Base-by-base conservation (phyloP, 2,888 invertebrate genomes). In the Melanargia galathea region DNA sequence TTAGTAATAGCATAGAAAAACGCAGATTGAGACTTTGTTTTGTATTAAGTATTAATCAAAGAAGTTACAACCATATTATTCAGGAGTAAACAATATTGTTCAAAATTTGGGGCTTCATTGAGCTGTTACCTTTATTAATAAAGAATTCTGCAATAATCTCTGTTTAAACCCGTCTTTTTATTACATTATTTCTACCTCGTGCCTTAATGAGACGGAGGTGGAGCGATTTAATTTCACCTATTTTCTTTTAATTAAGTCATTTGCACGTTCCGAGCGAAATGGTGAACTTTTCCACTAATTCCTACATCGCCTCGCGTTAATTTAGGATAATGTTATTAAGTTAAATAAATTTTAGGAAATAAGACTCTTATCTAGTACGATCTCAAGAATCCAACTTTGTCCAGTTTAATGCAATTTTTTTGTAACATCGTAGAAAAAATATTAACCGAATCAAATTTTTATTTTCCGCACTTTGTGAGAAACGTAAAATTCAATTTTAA, bases 161-260 rank as follows among this genome's bases (percentile, higher is more conserved):
- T 20, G 6, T 13, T 4, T 2, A 33, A 38, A 54, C 35, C 20
- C 8, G 24, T n/a, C 40, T 30, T 46, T 45, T 35, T 46, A n/a
- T 35, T 22, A n/a, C n/a, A 18, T 54, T 57, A 55, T 43, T 55
- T 5, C 22, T 55, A n/a, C 33, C 43, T 56, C 49, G 20, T 35
- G 43, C 43, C 35, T 45, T 38, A 59, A 22, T 43, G 18, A 56
- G n/a, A 65, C 56, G 57, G 60, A 62, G 33, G 43, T 48, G 26
- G 51, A 63, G 48, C 63, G 58, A 48, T 60, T 63, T 63, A 48
- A 55, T 59, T 63, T 22, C 30, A 60, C 51, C 49, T 60, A 60
- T 66, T 63, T 63, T 60, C 63, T 57, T 66, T 66, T 66, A 66
- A 66, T 63, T 66, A 60, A 60, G 57, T 46, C 57, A 60, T 66